Base-by-base conservation (phyloP, 2,888 invertebrate genomes). In the Prosopocoilus inquinatus region DNA sequence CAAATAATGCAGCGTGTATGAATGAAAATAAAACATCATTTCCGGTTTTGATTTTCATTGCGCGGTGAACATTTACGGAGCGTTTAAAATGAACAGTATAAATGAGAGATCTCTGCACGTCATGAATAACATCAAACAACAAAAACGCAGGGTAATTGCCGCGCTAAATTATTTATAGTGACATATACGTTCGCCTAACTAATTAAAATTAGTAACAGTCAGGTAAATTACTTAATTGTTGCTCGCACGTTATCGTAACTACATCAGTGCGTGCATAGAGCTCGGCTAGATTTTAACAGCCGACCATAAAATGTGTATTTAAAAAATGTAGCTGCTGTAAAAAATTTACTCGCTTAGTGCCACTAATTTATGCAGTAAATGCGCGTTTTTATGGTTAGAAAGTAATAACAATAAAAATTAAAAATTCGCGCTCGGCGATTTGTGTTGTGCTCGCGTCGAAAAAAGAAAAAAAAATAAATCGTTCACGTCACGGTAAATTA, bases 141-240 rank as follows among this genome's bases (percentile, higher is more conserved):
- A 28, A 28, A 28, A 28, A 28, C 7, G 20, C 20, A 28, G 20
- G 53, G 53, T 67, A 68, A 68, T 68, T 63, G 65, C 64, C 53
- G 59, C 60, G 65, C 67, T 68, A 67, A 66, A 64, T 53, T 67
- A 63, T 61, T 60, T 62, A 66, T 63, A 67, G 66, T 63, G 62
- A 66, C 62, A 66, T 65, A 66, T 67, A 65, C 65, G 66, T 68
- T 69, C 67, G 64, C 63, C 67, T 66, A 67, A 28, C 16, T 41
- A 69, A 67, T 64, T 64, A 59, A 54, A 64, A 67, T 69, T 69
- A 66, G 69, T 69, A 58, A 66, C 66, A 66, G 62, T 60, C 64
- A 64, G 66, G 66, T 69, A 66, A 67, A 66, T 65, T 60, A 55
- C 65, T 68, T 69, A 69, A 69, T 69, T 69, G 64, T 62, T 65